phyloP scores from a whole-genome alignment of 2,797 vertebrate species.

The Peromyscus aztecus region DNA sequence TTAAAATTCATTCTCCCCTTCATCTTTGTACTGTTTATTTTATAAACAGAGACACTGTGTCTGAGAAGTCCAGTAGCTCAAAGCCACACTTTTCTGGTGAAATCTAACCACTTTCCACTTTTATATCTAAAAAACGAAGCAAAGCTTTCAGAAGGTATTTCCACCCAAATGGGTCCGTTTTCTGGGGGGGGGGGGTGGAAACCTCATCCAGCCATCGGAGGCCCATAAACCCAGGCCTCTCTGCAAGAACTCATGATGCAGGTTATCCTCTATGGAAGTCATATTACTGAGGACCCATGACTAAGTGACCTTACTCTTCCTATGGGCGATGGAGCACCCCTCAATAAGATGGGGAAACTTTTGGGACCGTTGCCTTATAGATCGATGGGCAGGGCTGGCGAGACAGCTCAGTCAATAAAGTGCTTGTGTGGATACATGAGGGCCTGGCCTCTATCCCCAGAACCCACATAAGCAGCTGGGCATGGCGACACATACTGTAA shows the following conservation, averaged over 20 bases:
- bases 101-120: slow-evolving; percentile 62
- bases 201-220: not conserved
- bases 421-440: not conserved
- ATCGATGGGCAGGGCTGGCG: not conserved
- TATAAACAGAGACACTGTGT: slow-evolving; percentile 76
- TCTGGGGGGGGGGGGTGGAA: not conserved
- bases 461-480: not conserved
- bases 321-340: not conserved
- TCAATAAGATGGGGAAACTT: not conserved
- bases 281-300: not conserved
- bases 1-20: slow-evolving; percentile 73
- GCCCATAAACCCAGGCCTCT: not conserved
- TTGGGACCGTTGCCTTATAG: not conserved
- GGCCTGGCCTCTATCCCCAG: not conserved
- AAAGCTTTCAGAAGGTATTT: slow-evolving; percentile 50
- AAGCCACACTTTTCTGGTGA: slow-evolving; percentile 66
- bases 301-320: not conserved
- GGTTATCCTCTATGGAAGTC: not conserved
- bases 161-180: not conserved
- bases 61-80: slow-evolving; percentile 69
- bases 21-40: slow-evolving; percentile 67
- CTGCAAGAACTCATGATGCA: not conserved
- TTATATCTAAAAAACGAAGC: slow-evolving; percentile 68
- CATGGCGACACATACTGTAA: no score
- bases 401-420: not conserved